Evolutionary conservation across 2,797 vertebrate genomes (phyloP).

Genomic region (Myripristis jacobus): DNA sequence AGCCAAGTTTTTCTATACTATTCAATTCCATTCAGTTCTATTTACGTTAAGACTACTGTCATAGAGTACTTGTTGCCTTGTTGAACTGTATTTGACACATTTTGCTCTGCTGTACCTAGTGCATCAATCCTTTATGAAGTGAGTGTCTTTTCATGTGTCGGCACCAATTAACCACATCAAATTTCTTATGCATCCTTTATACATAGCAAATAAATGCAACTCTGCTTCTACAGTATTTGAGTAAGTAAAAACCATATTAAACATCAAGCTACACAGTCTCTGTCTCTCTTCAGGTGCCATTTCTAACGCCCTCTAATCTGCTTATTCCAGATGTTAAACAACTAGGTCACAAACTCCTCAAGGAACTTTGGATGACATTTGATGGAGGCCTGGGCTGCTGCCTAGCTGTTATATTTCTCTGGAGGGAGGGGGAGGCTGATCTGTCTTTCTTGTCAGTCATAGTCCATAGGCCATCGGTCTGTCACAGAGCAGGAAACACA

Average conservation of each 20-base stretch:
- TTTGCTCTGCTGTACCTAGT: background rate
- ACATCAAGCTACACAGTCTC: background rate
- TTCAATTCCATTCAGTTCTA: background rate
- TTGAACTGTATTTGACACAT: background rate
- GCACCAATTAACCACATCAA: background rate
- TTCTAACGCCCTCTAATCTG: conserved; percentile 38
- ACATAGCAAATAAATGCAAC: background rate
- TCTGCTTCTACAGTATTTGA: background rate
- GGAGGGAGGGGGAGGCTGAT: conserved; percentile 37
- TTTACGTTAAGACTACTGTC: conserved; percentile 5
- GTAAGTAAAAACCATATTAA: background rate
- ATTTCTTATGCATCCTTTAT: background rate
- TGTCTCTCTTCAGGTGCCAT: background rate
- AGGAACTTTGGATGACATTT: conserved; percentile 34
- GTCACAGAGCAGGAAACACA: conserved; percentile 38
- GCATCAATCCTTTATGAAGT: background rate
- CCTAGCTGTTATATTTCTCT: conserved; percentile 35
- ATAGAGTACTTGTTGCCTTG: background rate
- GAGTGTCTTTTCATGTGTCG: background rate
- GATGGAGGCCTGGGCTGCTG: background rate
- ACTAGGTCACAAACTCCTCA: conserved; percentile 58
- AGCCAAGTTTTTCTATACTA: too few species aligned
- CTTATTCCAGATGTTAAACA: conserved; percentile 59
- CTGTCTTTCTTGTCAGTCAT: conserved; percentile 36
- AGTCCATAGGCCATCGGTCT: conserved; percentile 21